Conservation (phyloP, 1,140 invertebrate genomes). For the Macrostomum lignano region DNA sequence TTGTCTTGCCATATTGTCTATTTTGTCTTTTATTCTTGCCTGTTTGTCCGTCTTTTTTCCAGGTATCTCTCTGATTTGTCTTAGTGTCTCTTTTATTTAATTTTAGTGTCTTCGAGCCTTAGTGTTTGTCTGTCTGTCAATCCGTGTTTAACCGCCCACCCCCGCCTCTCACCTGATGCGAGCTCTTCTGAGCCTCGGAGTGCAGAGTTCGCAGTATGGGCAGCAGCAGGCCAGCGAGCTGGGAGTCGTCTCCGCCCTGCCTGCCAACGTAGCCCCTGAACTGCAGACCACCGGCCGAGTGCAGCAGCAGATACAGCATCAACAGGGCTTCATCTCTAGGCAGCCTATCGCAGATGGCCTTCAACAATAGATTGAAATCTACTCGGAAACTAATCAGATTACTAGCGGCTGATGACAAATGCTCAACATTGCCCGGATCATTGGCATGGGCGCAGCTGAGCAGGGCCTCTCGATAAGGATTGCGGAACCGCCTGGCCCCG, state of each 20-base stretch:
- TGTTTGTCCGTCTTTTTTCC: too few species aligned
- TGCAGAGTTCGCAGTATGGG: slow-evolving; percentile 36
- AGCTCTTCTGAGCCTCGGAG: slow-evolving; percentile 41
- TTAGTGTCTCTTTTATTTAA: too few species aligned
- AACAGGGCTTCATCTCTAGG: slow-evolving; percentile 66
- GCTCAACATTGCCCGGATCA: slow-evolving; percentile 20
- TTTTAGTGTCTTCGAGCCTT: too few species aligned
- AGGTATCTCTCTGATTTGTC: too few species aligned
- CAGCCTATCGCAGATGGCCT: slow-evolving; percentile 47
- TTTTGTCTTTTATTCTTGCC: too few species aligned
- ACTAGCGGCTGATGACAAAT: slow-evolving; percentile 7
- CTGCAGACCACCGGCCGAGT: slow-evolving; percentile 67
- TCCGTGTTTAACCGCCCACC: too few species aligned
- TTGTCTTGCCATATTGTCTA: too few species aligned
- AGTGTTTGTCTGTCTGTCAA: too few species aligned
- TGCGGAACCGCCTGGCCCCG: slow-evolving; percentile 18
- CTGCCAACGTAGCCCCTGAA: too few species aligned
- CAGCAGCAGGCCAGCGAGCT: slow-evolving; percentile 1
- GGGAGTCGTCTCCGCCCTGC: too few species aligned
- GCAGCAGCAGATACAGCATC: slow-evolving; percentile 64
- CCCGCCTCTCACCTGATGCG: slow-evolving; percentile 7
- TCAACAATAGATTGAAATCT: slow-evolving; percentile 42
- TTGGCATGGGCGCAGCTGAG: slow-evolving; percentile 45
- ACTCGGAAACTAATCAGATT: slow-evolving; percentile 35
- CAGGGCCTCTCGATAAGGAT: slow-evolving; percentile 51